Base-by-base conservation (phyloP, 2,888 invertebrate species). In the Pegoplata infirma region DNA sequence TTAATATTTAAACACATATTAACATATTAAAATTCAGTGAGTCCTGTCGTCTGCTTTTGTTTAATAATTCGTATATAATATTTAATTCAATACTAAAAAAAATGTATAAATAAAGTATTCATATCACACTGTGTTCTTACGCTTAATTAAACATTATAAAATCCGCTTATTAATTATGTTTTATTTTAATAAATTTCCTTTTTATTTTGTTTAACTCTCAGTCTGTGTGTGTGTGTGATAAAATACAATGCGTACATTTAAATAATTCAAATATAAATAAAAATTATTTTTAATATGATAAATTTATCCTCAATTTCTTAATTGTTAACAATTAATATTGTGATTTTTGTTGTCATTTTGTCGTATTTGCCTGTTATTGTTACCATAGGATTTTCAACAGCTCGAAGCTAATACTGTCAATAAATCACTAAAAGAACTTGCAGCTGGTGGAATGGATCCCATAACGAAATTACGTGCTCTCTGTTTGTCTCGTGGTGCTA, bases 401-500 rank as follows among this genome's bases (percentile, higher is more conserved):
- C 93, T 88, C 87, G 96, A 98, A 87, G 92, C 93, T 69, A 95
- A 96, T 89, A 91, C 97, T 91, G 94, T 94, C 85, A 92, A 93
- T 89, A 95, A 94, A 90, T 93, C 95, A 83, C 89, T 92, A 53
- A 91, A 95, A 51, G 93, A 94, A 61, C 90, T 95, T 63, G 89
- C 92, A 75, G 90, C 90, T 66, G 91, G 94, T 58, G 85, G 83
- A 19, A 94, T 92, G 78, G 97, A 97, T 89, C 94, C 96, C 0
- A 90, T 97, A 75, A 96, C 97, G 89, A 94, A 94, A 86, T 89
- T 98, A 80, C 92, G 98, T 63, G 91, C 96, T 82, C 90, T 96
- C 73, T 97, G 98, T 88, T 91, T 98, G 53, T 91, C 95, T 6
- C 92, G 98, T 66, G 98, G 98, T 21, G 95, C 97, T 40, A 93